Percentiles rank a stretch among this genome's conserved stretches.
phyloP scores from a whole-genome alignment of 2,797 vertebrate species.

The Fistularia tabacaria region DNA sequence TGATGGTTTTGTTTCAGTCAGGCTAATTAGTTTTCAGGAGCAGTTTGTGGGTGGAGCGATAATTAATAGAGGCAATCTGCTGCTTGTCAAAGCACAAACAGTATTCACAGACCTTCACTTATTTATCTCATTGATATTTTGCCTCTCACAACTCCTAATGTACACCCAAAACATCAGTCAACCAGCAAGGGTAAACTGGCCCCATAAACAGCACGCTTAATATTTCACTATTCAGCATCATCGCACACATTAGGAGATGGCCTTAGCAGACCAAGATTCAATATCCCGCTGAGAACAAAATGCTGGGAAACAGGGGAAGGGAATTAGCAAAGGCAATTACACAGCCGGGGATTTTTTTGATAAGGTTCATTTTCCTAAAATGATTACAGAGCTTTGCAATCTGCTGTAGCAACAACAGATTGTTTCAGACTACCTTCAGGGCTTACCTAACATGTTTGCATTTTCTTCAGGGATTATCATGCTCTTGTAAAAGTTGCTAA shows the following conservation, averaged over 20 bases:
- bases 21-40: conserved; percentile 49
- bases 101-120: conserved; percentile 39
- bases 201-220: conserved; percentile 43
- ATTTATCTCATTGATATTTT: conserved; percentile 39
- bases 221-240: conserved; percentile 56
- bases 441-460: conserved; percentile 51
- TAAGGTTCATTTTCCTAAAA: conserved; percentile 56
- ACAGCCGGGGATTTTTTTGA: conserved; percentile 58
- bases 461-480: conserved; percentile 30
- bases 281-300: conserved; percentile 63
- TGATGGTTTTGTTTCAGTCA: conserved; percentile 53
- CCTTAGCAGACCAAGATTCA: conserved; percentile 36
- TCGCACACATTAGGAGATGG: conserved; percentile 43
- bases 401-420: conserved; percentile 43
- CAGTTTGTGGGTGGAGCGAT: conserved; percentile 46
- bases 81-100: conserved; percentile 52
- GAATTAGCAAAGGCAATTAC: conserved; percentile 65
- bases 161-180: conserved; percentile 38
- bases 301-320: conserved; percentile 29
- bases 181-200: conserved; percentile 37
- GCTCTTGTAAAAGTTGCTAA: conserved; percentile 35
- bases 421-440: conserved; percentile 24
- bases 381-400: conserved; percentile 52
- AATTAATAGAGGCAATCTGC: conserved; percentile 60
- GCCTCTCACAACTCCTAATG: conserved; percentile 36